Percentiles rank a stretch among this genome's conserved stretches.
These are phyloP conservation scores for Sinopyrophorus schimmeli DNA, from an alignment of 2,888 invertebrate species.

Conservation along the genomic window DNA sequence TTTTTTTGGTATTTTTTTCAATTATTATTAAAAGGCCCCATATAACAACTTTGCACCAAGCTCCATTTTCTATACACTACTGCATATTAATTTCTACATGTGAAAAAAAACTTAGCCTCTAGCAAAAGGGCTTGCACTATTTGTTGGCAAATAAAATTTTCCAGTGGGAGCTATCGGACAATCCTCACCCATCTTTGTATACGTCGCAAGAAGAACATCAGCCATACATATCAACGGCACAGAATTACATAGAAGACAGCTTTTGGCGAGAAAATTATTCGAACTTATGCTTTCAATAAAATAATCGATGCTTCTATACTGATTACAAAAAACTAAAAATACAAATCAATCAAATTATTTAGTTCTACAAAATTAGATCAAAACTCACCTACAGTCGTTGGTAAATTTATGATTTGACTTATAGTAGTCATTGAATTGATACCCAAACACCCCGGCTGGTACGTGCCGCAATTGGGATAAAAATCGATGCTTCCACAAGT, in stretches of 20 bases:
- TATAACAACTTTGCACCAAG: too few species aligned
- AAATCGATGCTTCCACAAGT: constrained; percentile 9
- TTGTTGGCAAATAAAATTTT: background rate
- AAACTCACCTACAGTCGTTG: background rate
- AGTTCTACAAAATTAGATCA: background rate
- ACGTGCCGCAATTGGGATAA: constrained; percentile 12
- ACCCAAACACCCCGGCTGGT: constrained; percentile 6
- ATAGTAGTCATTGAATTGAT: background rate
- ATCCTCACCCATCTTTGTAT: constrained; percentile 5
- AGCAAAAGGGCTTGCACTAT: too few species aligned
- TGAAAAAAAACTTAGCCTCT: constrained; percentile 1
- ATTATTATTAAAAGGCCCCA: too few species aligned
- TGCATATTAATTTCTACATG: too few species aligned
- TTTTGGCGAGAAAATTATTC: background rate
- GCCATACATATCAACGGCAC: background rate
- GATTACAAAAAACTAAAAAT: constrained; percentile 1
- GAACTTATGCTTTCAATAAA: constrained; percentile 8
- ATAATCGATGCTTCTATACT: background rate
- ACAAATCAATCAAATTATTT: background rate
- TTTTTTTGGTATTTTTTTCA: too few species aligned
- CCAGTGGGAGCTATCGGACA: background rate
- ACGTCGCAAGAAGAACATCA: background rate
- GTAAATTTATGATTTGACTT: constrained; percentile 1
- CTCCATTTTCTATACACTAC: too few species aligned
- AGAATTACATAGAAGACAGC: background rate